Evolutionary conservation across 2,113 vertebrate species (phyloP).

Genomic region (Blennius ocellaris): DNA sequence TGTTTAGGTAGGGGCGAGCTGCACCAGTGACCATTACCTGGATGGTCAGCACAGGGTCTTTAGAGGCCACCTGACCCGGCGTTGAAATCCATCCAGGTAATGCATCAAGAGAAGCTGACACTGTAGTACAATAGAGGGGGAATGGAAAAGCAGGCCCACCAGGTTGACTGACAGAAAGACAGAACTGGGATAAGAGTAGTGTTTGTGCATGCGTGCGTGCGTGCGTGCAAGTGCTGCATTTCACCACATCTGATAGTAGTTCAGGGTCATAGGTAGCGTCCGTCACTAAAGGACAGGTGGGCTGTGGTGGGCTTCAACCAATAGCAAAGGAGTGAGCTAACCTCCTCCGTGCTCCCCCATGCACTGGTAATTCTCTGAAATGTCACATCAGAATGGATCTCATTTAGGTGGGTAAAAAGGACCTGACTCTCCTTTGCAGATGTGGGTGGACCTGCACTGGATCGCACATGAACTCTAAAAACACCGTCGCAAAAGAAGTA

Average conservation of each 20-base stretch:
- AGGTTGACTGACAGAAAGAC: constrained; percentile 71
- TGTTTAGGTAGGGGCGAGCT: constrained; percentile 25
- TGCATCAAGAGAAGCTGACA: constrained; percentile 63
- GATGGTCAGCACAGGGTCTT: constrained; percentile 26
- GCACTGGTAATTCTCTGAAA: constrained; percentile 80
- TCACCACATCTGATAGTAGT: constrained; percentile 46
- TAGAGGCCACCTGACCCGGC: constrained; percentile 65
- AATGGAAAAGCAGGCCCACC: constrained; percentile 47
- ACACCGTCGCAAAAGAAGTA: constrained; percentile 41
- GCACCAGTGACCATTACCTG: constrained; percentile 48
- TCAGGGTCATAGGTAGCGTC: constrained; percentile 72
- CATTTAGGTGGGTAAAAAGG: constrained; percentile 75
- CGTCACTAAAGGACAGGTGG: constrained; percentile 74
- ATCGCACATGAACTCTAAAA: constrained; percentile 59
- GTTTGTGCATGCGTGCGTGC: constrained; percentile 6
- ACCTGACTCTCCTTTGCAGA: constrained; percentile 66
- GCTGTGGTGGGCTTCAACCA: constrained; percentile 55
- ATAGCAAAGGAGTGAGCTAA: constrained; percentile 60
- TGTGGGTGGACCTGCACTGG: constrained; percentile 66
- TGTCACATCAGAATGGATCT: constrained; percentile 84
- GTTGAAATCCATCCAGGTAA: constrained; percentile 50
- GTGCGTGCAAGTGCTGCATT: background rate
- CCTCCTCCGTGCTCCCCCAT: constrained; percentile 62
- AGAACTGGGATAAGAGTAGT: constrained; percentile 71
- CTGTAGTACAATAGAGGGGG: constrained; percentile 59